phyloP scores from a whole-genome alignment of 2,113 vertebrate species.

The Peromyscus polionotus region DNA sequence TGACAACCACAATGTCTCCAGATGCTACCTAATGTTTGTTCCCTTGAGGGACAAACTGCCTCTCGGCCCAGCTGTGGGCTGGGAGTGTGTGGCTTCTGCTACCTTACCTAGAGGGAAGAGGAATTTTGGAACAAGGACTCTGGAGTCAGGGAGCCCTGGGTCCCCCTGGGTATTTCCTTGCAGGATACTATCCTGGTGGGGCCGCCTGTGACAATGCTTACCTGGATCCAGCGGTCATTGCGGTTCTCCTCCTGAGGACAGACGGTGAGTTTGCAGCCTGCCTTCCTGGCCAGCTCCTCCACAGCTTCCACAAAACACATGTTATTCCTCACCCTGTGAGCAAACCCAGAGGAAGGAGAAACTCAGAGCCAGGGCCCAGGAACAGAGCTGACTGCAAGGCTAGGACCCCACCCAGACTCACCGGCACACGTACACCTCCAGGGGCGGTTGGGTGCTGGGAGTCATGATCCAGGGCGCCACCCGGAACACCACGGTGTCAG shows the following conservation, averaged over 20 bases:
- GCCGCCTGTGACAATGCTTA: not conserved
- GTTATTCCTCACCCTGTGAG: constrained; percentile 81
- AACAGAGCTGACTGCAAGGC: accelerated
- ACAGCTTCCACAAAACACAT: constrained; percentile 87
- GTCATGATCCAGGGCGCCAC: constrained; percentile 98
- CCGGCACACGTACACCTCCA: constrained; percentile 93
- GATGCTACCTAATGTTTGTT: not conserved
- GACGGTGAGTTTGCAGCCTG: constrained; percentile 88
- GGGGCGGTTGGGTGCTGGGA: constrained; percentile 91
- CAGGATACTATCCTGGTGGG: accelerated
- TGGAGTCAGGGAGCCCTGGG: not conserved
- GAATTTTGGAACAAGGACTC: not conserved
- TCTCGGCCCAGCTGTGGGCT: not conserved
- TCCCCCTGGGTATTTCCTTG: not conserved
- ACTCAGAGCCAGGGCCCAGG: not conserved
- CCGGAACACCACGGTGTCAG: constrained; percentile 91
- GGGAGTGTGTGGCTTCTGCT: too few species aligned
- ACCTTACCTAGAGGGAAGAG: not conserved
- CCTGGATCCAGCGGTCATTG: constrained; percentile 96
- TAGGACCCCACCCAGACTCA: constrained; percentile 58
- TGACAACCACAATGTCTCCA: not conserved
- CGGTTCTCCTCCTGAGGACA: constrained; percentile 87
- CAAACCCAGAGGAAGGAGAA: accelerated
- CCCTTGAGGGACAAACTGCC: not conserved
- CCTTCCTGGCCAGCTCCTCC: constrained; percentile 79